Percentiles rank a stretch among this genome's conserved stretches.
Conservation (phyloP, 2,113 vertebrate genomes). For the Microcebus lehilahytsara region DNA sequence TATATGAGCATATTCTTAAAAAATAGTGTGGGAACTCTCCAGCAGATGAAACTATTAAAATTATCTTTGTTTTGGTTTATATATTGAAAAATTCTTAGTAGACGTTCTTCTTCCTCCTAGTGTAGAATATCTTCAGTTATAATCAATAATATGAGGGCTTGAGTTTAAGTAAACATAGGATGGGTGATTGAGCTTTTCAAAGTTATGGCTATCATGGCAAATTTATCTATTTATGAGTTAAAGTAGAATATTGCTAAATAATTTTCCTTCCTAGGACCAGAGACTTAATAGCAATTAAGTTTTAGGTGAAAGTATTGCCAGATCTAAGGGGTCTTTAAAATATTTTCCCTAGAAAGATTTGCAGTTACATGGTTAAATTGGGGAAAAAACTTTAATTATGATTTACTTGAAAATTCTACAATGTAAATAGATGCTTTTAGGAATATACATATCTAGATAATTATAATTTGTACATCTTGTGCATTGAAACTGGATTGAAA, state of each 20-base stretch:
- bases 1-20: neutral
- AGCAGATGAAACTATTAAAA: neutral
- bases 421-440: neutral
- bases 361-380: neutral
- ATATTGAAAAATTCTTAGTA: neutral
- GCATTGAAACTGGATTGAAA: neutral
- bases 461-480: neutral
- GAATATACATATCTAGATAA: neutral
- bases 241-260: neutral
- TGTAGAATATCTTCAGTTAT: neutral
- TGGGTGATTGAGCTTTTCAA: neutral
- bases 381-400: neutral
- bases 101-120: neutral
- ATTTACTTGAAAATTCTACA: neutral
- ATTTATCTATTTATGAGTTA: neutral
- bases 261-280: neutral
- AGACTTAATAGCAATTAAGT: neutral
- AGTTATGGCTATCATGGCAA: neutral
- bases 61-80: neutral
- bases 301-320: neutral
- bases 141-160: neutral
- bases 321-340: neutral
- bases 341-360: neutral
- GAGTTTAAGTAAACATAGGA: neutral
- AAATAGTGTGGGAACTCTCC: neutral